A percentile compares a stretch with the other conserved stretches of the same genome.
These are phyloP conservation scores for Propithecus deckenii DNA, from an alignment of 2,797 vertebrate species.

Conservation along the genomic window DNA sequence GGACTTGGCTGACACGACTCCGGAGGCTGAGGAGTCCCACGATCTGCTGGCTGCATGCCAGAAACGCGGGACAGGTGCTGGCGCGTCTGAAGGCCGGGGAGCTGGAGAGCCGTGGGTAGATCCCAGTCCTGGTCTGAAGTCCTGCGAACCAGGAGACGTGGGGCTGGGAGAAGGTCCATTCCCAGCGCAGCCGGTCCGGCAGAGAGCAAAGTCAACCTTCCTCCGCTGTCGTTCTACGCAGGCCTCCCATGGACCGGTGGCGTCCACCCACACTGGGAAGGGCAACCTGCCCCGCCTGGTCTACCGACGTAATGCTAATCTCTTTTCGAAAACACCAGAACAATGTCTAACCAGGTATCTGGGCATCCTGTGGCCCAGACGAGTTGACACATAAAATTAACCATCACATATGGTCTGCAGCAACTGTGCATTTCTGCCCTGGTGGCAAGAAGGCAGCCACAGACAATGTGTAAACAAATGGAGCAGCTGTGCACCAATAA, in stretches of 20 bases:
- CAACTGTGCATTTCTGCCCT: not conserved
- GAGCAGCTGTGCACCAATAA: not conserved
- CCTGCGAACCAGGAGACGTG: no score
- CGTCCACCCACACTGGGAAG: not conserved
- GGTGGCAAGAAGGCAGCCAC: not conserved
- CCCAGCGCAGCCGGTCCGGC: not conserved
- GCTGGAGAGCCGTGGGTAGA: not conserved
- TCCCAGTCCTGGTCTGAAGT: not conserved
- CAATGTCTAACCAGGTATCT: not conserved
- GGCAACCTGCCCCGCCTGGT: not conserved
- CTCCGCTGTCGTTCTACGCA: fast-evolving
- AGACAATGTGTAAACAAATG: fast-evolving
- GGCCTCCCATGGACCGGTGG: fast-evolving
- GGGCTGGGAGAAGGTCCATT: not conserved
- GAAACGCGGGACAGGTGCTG: not conserved
- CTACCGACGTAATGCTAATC: not conserved
- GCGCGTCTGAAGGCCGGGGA: no score
- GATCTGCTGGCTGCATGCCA: not conserved
- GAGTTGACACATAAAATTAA: not conserved
- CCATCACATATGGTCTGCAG: fast-evolving
- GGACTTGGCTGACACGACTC: not conserved
- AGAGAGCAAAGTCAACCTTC: not conserved
- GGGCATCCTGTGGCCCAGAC: not conserved
- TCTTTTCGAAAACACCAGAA: not conserved
- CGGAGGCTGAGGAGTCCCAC: not conserved